Conservation (phyloP, 2,797 vertebrate genomes). For the Gymnocypris eckloni region DNA sequence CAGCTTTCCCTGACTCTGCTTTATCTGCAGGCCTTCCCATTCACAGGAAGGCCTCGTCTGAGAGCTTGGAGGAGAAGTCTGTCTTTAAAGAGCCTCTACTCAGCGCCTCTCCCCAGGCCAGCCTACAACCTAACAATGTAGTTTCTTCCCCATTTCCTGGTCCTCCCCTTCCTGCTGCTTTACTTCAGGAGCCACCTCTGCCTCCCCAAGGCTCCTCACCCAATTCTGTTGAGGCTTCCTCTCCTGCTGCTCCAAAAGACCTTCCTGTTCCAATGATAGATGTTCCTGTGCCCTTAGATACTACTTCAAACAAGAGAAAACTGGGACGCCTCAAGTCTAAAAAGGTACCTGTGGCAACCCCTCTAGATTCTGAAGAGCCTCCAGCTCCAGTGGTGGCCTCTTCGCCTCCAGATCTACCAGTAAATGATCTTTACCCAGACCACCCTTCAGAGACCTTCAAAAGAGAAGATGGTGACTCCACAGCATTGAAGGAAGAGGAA, state of each 20-base stretch:
- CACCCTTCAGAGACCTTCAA: slow-evolving; percentile 49
- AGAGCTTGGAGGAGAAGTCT: slow-evolving; percentile 83
- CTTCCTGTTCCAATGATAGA: slow-evolving; percentile 67
- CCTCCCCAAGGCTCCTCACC: slow-evolving; percentile 35
- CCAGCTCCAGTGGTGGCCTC: slow-evolving; percentile 66
- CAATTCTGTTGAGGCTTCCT: slow-evolving; percentile 50
- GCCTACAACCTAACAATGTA: slow-evolving; percentile 73
- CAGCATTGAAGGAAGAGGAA: slow-evolving; percentile 82
- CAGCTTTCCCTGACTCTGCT: slow-evolving; percentile 92
- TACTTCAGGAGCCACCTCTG: slow-evolving; percentile 64
- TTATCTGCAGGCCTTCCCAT: slow-evolving; percentile 77
- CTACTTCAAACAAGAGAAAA: slow-evolving; percentile 83
- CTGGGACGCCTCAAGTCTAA: slow-evolving; percentile 83
- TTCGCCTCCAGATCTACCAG: slow-evolving; percentile 68
- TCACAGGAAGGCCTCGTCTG: slow-evolving; percentile 86
- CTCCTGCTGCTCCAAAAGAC: slow-evolving; percentile 72
- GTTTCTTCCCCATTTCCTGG: slow-evolving; percentile 70
- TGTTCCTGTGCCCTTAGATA: slow-evolving; percentile 74
- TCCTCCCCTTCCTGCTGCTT: slow-evolving; percentile 70
- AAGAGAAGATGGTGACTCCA: slow-evolving; percentile 8
- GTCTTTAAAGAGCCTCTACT: slow-evolving; percentile 85
- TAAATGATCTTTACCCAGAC: slow-evolving; percentile 71
- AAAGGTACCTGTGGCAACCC: slow-evolving; percentile 72
- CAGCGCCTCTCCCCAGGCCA: slow-evolving; percentile 71
- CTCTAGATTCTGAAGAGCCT: slow-evolving; percentile 77